A percentile compares a stretch with the other conserved stretches of the same genome.
Evolutionary conservation across 2,113 vertebrate species (phyloP).

Genomic region (Sinocyclocheilus grahami): DNA sequence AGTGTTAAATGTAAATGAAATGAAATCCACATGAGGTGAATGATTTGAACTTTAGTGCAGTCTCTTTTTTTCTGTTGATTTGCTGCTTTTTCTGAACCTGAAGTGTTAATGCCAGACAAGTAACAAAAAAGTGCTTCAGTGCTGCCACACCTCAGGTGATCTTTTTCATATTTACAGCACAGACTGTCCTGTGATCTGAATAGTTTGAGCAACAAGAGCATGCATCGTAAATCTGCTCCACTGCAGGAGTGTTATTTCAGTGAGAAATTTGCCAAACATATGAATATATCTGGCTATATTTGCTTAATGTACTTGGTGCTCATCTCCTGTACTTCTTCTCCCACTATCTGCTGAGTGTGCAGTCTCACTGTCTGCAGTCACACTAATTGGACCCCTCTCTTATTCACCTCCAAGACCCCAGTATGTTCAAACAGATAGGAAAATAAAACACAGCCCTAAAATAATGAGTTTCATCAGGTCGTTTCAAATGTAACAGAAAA

Average conservation of each 20-base stretch:
- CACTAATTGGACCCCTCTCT: conserved; percentile 79
- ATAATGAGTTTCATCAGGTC: conserved; percentile 79
- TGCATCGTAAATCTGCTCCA: conserved; percentile 29
- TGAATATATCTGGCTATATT: conserved; percentile 51
- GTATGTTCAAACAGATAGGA: conserved; percentile 77
- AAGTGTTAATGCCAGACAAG: background rate
- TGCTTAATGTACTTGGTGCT: conserved; percentile 62
- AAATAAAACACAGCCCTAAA: conserved; percentile 79
- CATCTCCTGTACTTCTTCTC: conserved; percentile 60
- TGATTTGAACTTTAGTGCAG: background rate
- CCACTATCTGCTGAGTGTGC: conserved; percentile 74
- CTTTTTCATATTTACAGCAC: conserved; percentile 17
- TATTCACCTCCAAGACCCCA: conserved; percentile 76
- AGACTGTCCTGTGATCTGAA: background rate
- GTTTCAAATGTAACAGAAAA: conserved; percentile 77
- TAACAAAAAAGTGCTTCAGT: background rate
- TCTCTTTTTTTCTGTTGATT: background rate
- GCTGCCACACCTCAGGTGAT: background rate
- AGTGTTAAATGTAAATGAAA: background rate
- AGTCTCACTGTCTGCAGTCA: conserved; percentile 72
- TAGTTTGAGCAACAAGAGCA: background rate
- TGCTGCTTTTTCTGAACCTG: background rate
- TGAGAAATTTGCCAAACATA: conserved; percentile 44
- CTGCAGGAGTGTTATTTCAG: conserved; percentile 42
- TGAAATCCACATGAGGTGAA: background rate